Evolutionary conservation across 2,888 invertebrate species (phyloP).

Genomic region (Pandemis heparana): DNA sequence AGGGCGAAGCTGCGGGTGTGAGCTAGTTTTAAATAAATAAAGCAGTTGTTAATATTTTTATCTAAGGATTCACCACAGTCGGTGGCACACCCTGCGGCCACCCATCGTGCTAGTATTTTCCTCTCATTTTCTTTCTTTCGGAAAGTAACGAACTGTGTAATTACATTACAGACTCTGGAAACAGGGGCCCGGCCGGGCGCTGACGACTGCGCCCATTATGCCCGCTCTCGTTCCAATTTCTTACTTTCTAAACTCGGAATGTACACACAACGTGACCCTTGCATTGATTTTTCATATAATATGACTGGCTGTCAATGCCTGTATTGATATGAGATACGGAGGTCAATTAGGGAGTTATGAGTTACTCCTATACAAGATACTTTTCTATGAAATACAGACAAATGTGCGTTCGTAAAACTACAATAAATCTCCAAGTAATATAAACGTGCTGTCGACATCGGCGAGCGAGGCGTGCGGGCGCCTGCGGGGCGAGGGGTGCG

Average conservation of each 20-base stretch:
- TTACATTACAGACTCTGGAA: constrained; percentile 60
- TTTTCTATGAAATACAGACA: constrained; percentile 64
- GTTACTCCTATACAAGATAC: constrained; percentile 41
- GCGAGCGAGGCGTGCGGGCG: constrained; percentile 60
- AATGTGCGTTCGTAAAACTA: constrained; percentile 78
- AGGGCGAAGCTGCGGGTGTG: too few species aligned
- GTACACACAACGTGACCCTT: constrained; percentile 25
- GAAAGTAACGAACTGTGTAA: constrained; percentile 80
- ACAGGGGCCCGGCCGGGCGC: constrained; percentile 65
- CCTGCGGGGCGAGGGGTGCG: constrained; percentile 55
- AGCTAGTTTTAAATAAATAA: constrained; percentile 25
- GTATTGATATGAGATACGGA: constrained; percentile 28
- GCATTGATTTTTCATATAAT: background rate
- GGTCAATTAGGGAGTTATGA: constrained; percentile 37
- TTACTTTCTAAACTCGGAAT: constrained; percentile 52
- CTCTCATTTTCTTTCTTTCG: constrained; percentile 74
- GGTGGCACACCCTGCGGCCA: constrained; percentile 56
- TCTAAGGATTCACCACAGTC: constrained; percentile 44
- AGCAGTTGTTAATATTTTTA: constrained; percentile 22
- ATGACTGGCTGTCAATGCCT: background rate
- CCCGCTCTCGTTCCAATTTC: constrained; percentile 54
- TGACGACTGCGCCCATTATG: constrained; percentile 62
- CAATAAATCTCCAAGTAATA: constrained; percentile 81
- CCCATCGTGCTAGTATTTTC: constrained; percentile 64
- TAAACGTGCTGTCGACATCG: constrained; percentile 79